Evolutionary conservation across 2,797 vertebrate genomes (phyloP).

Genomic region (Psittacula derbiana): DNA sequence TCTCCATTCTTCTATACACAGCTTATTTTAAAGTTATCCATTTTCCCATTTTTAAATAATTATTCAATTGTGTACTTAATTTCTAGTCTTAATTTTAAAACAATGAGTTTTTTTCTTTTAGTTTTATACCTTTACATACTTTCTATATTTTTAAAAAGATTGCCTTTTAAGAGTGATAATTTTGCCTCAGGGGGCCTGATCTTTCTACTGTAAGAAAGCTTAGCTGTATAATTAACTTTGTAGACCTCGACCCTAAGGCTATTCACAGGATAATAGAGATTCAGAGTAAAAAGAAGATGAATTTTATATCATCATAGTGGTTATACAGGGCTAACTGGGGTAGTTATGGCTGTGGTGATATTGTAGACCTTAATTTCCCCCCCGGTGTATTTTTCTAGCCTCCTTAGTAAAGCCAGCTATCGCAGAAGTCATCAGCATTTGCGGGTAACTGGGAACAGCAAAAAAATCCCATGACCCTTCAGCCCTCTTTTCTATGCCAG

Average conservation of each 20-base stretch:
- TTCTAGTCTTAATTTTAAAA: background rate
- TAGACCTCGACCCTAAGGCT: background rate
- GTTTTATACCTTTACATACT: background rate
- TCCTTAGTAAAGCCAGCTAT: background rate
- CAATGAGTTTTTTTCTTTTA: background rate
- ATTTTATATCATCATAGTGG: background rate
- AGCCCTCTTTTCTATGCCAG: background rate
- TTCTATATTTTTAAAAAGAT: background rate
- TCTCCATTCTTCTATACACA: background rate
- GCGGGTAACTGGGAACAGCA: background rate
- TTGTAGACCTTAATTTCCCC: background rate
- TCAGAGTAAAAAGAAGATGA: background rate
- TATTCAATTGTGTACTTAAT: background rate
- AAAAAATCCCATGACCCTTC: rapidly evolving
- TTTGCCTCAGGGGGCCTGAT: background rate
- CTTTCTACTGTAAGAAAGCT: background rate
- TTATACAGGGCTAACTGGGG: background rate
- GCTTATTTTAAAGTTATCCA: background rate
- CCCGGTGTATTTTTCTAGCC: background rate
- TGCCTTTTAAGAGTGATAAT: background rate
- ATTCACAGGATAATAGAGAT: background rate
- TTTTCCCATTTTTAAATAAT: background rate
- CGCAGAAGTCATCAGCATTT: background rate
- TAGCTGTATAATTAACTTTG: background rate
- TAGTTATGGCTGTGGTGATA: background rate